Base-by-base conservation (phyloP, 2,113 vertebrate genomes). In the Rana temporaria region DNA sequence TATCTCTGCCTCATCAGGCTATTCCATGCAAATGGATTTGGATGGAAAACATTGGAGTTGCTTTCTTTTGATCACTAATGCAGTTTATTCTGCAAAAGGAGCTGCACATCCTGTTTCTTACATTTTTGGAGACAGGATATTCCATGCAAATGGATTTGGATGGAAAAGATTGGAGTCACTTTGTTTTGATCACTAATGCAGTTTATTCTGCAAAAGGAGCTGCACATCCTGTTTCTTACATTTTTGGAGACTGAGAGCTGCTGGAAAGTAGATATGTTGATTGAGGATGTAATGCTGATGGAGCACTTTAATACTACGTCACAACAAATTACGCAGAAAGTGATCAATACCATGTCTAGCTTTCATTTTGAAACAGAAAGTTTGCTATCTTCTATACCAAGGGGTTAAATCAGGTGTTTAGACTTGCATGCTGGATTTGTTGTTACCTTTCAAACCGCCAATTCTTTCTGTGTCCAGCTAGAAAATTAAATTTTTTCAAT, bases 381-480 rank as follows among this genome's bases (percentile, higher is more conserved):
- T 32, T 19, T 3, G 52, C 6, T 8, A 78, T 78, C 38, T 87
- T 77, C 78, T 6, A 9, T 89, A 79, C 63, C 56, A 2, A 91
- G 93, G 83, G 79, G 42, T 3, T 84, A 88, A 1, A 66, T 96
- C 26, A 84, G 88, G 20, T 85, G 73, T 4, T 88, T 91, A 75
- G 80, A 76, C 11, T 86, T 7, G 0, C 95, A 94, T 77, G 57
- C 17, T 20, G 94, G 92, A 1, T 93, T 92, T 85, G 91, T 91
- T 20, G 89, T 90, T 55, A 87, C 88, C 22, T 85, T 94, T 81
- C 89, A 82, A 15, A 93, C 94, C 69, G 96, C 96, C 30, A 94
- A 87, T 0, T 85, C 95, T n/a, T 98, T 98, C 81, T 91, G 68
- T 2, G 24, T 98, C 57, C 88, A 95, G 64, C 89, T 95, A 63